Base-by-base conservation (phyloP, 1,140 invertebrate genomes). In the Phortica variegata region DNA sequence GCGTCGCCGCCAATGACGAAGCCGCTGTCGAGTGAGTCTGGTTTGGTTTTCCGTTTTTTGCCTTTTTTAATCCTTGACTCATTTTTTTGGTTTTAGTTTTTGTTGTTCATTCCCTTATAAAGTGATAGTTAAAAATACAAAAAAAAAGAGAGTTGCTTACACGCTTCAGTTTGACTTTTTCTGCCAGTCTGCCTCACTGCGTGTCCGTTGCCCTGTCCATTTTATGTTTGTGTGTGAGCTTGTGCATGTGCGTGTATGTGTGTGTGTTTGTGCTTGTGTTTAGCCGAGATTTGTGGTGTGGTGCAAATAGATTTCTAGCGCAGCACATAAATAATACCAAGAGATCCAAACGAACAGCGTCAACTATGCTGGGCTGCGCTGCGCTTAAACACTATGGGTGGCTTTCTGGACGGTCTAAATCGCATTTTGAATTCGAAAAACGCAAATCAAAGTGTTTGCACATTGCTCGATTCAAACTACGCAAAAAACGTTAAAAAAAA, bases 271-370 rank as follows among this genome's bases (percentile, higher is more conserved):
- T 60, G 57, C 52, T 46, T 49, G 56, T 61, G 60, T 61, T 61
- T 53, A 70, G 65, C 61, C 65, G 65, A 69, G 65, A 69, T 69
- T 69, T 69, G 65, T 70, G 65, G 65, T 69, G 65, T 56, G 65
- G 65, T 65, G 63, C 65, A 69, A 69, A 69, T 69, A 69, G 65
- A 69, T 69, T 69, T 70, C 65, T 68, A 68, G 63, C 63, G 60
- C 48, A 68, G 63, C 54, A 68, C 63, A 68, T 68, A 68, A 68
- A 68, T 68, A 68, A 68, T 68, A 68, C 63, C 49, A 56, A 62
- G 52, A 61, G 3, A n/a, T n/a, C n/a, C n/a, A n/a, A n/a, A n/a
- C n/a, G n/a, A n/a, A n/a, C n/a, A n/a, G n/a, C n/a, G n/a, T n/a
- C n/a, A n/a, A n/a, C n/a, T n/a, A n/a, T n/a, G n/a, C n/a, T n/a